phyloP scores from a whole-genome alignment of 1,140 invertebrate species.

The Pseudomyrmex gracilis region DNA sequence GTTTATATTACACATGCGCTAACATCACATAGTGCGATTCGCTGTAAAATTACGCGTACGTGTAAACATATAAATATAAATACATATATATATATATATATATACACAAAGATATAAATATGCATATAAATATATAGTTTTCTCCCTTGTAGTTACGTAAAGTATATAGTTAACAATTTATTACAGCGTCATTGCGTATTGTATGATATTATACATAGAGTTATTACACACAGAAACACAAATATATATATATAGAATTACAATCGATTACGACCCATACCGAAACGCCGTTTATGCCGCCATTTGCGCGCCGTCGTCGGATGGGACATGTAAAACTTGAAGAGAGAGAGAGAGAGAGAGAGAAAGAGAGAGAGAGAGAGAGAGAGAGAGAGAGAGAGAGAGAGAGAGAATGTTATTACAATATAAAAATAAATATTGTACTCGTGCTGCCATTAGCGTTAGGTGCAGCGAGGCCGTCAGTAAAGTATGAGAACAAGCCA shows the following conservation, averaged over 20 bases:
- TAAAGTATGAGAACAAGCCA: slow-evolving; percentile 63
- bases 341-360: slow-evolving; percentile 18
- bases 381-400: background rate
- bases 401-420: slow-evolving; percentile 63
- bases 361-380: slow-evolving; percentile 19
- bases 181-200: slow-evolving; percentile 66
- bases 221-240: slow-evolving; percentile 24
- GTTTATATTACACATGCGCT: no score
- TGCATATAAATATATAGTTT: slow-evolving; percentile 63
- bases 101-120: slow-evolving; percentile 43
- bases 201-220: slow-evolving; percentile 70
- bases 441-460: slow-evolving; percentile 81
- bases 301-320: slow-evolving; percentile 8
- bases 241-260: slow-evolving; percentile 25
- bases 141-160: slow-evolving; percentile 68
- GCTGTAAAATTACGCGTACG: background rate
- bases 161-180: slow-evolving; percentile 52
- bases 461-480: slow-evolving; percentile 36
- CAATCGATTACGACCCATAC: slow-evolving; percentile 12
- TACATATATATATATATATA: slow-evolving; percentile 56
- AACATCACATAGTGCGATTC: no score
- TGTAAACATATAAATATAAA: background rate
- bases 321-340: slow-evolving; percentile 31
- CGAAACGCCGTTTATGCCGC: background rate
- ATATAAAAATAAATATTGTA: slow-evolving; percentile 74